These are phyloP conservation scores for Symphodus melops DNA, from an alignment of 2,113 vertebrate species.

Conservation along the genomic window DNA sequence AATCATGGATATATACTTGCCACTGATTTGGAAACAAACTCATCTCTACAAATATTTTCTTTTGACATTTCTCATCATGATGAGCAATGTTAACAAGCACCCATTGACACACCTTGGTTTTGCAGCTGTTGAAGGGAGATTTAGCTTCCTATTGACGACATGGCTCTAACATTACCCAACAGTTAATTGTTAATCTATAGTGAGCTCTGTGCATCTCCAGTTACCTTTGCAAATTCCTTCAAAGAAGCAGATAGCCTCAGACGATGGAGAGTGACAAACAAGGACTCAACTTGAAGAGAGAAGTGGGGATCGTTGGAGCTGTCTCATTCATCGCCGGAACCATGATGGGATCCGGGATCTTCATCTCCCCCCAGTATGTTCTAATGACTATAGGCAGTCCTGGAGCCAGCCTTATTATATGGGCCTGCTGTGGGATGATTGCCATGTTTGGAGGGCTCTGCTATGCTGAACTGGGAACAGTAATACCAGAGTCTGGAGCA, in stretches of 20 bases:
- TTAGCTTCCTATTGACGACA: not conserved
- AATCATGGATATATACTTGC: too few species aligned
- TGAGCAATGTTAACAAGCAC: not conserved
- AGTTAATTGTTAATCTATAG: not conserved
- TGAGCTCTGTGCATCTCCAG: not conserved
- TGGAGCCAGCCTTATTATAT: conserved; percentile 86
- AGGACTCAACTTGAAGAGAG: conserved; percentile 67
- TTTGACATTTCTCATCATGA: too few species aligned
- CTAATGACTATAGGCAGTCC: conserved; percentile 85
- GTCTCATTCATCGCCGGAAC: conserved; percentile 88
- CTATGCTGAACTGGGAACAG: conserved; percentile 88
- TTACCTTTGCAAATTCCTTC: not conserved
- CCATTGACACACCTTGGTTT: not conserved
- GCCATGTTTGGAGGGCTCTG: conserved; percentile 85
- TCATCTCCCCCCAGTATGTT: conserved; percentile 84
- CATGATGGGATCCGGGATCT: conserved; percentile 87
- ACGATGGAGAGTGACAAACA: conserved; percentile 48
- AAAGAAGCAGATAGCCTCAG: not conserved
- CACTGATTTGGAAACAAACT: too few species aligned
- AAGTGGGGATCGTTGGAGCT: conserved; percentile 79
- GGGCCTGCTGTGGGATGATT: conserved; percentile 85
- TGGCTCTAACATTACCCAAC: not conserved
- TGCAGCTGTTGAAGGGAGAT: not conserved
- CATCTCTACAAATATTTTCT: too few species aligned
- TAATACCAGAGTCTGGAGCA: conserved; percentile 87